These are phyloP conservation scores for Melinopterus prodromus DNA, from an alignment of 2,888 invertebrate species.

Conservation along the genomic window DNA sequence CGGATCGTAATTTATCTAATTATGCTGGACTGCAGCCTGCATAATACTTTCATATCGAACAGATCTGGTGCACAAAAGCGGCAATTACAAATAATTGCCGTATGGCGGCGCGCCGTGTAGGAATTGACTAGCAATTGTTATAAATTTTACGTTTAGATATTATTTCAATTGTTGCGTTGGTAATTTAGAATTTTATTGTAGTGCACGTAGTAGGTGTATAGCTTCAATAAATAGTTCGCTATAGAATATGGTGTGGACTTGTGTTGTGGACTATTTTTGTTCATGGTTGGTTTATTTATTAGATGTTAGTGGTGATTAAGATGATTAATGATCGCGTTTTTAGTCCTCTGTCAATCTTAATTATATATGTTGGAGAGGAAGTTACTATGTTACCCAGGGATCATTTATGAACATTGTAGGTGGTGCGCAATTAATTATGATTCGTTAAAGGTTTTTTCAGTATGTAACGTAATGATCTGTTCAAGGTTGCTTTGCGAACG, in stretches of 20 bases:
- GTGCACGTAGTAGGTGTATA: neutral
- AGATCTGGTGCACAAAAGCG: neutral
- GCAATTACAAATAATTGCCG: neutral
- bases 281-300: neutral
- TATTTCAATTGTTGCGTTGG: neutral
- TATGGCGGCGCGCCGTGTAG: neutral
- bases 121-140: neutral
- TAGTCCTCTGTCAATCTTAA: neutral
- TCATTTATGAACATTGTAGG: neutral
- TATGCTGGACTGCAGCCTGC: constrained; percentile 1
- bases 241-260: too few species aligned
- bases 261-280: too few species aligned
- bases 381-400: neutral
- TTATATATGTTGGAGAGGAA: neutral
- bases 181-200: neutral
- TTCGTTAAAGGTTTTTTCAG: neutral
- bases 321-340: neutral
- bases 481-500: neutral
- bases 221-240: neutral
- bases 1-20: constrained; percentile 5
- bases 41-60: neutral
- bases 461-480: neutral
- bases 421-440: neutral
- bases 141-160: neutral
- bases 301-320: neutral